Percentiles rank a stretch among this genome's conserved stretches.
Conservation (phyloP, 2,888 invertebrate species). For the Sphaerophoria taeniata region DNA sequence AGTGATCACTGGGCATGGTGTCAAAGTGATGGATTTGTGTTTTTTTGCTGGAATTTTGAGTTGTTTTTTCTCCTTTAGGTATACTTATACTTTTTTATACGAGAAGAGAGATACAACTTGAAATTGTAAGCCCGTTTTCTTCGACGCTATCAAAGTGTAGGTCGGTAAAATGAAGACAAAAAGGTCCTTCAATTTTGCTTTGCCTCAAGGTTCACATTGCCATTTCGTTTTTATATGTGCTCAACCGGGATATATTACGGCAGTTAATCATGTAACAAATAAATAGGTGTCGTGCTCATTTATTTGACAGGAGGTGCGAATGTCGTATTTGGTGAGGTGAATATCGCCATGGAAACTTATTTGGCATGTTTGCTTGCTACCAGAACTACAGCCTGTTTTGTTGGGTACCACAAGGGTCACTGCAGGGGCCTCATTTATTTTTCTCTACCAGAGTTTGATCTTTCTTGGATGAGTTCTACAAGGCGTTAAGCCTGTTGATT, state of each 20-base stretch:
- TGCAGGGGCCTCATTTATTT: too few species aligned
- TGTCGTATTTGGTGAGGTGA: slow-evolving; percentile 23
- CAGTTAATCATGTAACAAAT: slow-evolving; percentile 63
- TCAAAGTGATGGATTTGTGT: slow-evolving; percentile 69
- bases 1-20: slow-evolving; percentile 61
- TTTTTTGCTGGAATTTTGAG: slow-evolving; percentile 18
- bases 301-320: slow-evolving; percentile 53
- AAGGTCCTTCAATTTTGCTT: slow-evolving; percentile 14
- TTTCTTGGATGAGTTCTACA: too few species aligned
- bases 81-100: too few species aligned
- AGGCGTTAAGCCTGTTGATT: too few species aligned
- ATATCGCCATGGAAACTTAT: not conserved
- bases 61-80: slow-evolving; percentile 12
- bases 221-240: slow-evolving; percentile 14
- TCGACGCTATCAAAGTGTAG: not conserved
- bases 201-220: slow-evolving; percentile 45
- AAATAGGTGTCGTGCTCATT: slow-evolving; percentile 39
- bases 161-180: not conserved
- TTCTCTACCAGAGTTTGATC: too few species aligned
- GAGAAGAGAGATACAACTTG: not conserved
- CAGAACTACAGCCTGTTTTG: too few species aligned
- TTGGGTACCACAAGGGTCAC: too few species aligned
- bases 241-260: slow-evolving; percentile 40
- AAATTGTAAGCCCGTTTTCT: slow-evolving; percentile 9
- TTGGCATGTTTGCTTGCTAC: too few species aligned